phyloP scores from a whole-genome alignment of 2,113 vertebrate genomes.

The Mionectes macconnelli region DNA sequence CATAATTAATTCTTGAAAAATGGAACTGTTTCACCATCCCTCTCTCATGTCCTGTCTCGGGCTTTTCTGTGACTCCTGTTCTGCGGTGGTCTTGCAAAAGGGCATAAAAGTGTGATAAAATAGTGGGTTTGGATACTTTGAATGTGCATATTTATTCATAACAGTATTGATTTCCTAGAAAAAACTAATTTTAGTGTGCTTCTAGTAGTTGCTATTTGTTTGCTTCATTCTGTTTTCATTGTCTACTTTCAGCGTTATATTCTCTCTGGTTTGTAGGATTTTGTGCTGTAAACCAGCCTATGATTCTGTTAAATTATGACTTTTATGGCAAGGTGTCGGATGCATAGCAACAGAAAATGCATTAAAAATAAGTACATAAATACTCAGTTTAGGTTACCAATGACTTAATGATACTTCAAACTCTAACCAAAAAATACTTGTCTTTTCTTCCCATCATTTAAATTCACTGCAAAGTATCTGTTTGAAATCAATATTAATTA shows the following conservation, averaged over 20 bases:
- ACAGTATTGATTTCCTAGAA: background rate
- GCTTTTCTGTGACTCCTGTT: background rate
- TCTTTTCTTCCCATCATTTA: constrained; percentile 16
- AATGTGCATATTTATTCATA: background rate
- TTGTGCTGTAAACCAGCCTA: background rate
- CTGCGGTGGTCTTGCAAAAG: background rate
- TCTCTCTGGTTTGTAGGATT: background rate
- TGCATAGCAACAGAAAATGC: background rate
- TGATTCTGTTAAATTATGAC: background rate
- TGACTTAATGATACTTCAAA: background rate
- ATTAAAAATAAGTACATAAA: background rate
- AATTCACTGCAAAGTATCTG: constrained; percentile 17
- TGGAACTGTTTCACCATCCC: background rate
- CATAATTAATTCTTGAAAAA: background rate
- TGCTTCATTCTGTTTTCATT: background rate
- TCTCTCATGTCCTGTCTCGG: background rate
- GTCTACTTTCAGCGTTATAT: background rate
- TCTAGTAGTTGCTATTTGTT: background rate
- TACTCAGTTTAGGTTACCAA: background rate
- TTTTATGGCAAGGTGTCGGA: background rate
- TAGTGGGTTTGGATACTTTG: background rate
- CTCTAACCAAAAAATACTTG: background rate
- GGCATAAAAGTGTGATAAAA: background rate
- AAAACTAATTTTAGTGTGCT: background rate
- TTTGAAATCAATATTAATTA: constrained; percentile 58